Conservation (phyloP, 2,888 invertebrate species). For the Leucophora obtusa region DNA sequence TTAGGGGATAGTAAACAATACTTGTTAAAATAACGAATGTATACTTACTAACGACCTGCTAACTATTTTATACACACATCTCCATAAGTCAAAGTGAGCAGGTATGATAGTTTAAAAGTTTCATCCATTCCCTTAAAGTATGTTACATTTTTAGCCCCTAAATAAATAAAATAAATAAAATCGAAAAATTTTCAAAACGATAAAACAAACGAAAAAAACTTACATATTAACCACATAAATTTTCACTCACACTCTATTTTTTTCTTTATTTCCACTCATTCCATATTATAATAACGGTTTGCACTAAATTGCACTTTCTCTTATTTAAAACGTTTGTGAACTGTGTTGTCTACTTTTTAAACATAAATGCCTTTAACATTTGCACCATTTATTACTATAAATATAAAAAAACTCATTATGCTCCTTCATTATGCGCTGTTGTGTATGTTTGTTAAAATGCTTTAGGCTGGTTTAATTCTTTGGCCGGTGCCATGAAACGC, state of each 20-base stretch:
- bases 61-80: no score
- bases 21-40: no score
- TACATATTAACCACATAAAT: background rate
- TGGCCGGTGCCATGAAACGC: constrained; percentile 86
- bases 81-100: no score
- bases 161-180: no score
- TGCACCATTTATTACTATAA: constrained; percentile 7
- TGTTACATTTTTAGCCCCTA: no score
- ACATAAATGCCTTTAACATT: constrained; percentile 23
- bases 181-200: no score
- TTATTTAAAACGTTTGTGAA: constrained; percentile 41
- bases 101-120: no score
- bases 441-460: constrained; percentile 37
- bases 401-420: constrained; percentile 29
- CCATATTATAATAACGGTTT: constrained; percentile 28
- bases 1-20: no score
- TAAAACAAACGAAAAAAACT: no score
- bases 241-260: constrained; percentile 43
- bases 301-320: constrained; percentile 37
- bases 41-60: no score
- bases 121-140: no score
- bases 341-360: background rate
- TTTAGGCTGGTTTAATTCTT: constrained; percentile 83
- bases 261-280: constrained; percentile 43
- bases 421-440: constrained; percentile 49